Base-by-base conservation (phyloP, 2,797 vertebrate genomes). In the Anabacerthia variegaticeps region DNA sequence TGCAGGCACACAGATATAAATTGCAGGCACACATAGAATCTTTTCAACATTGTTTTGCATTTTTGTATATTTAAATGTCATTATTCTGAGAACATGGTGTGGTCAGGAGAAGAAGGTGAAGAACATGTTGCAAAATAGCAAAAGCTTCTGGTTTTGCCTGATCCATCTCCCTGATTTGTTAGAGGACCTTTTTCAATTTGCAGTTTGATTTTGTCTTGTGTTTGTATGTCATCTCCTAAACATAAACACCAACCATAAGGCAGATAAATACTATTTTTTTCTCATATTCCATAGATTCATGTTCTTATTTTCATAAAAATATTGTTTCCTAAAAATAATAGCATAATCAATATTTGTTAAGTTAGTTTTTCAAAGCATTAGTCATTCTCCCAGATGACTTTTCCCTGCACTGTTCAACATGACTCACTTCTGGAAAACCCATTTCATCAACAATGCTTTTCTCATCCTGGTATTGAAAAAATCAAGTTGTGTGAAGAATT, bases 251-350 rank as follows among this genome's bases (percentile, higher is more conserved):
- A 81, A 69, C 20, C 6, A 0, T 43, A 54, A 39, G 68, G 34
- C 22, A 90, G 76, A 75, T 36, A 78, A 88, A 11, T 78, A 12
- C n/a, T 84, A 24, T 88, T 94, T 91, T 91, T 66, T 59, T 30
- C 37, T 55, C 74, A 59, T 36, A 28, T 81, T 95, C 72, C 32
- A 10, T 89, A 22, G 7, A 85, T 67, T 67, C 20, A 75, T 63
- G 43, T 68, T 30, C 52, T 93, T 65, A 21, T 93, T 94, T 83
- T 77, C 82, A 54, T 82, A 56, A 95, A 96, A 95, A 79, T 55
- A 61, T 28, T 88, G 24, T 78, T 94, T 94, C 92, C 65, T 81
- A 58, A 55, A 79, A 78, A 73, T 34, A 37, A 24, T 21, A 44
- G 59, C 46, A 43, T 83, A 59, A 59, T 78, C 72, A 89, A 12